Base-by-base conservation (phyloP, 2,888 invertebrate genomes). In the Diarsia rubi region DNA sequence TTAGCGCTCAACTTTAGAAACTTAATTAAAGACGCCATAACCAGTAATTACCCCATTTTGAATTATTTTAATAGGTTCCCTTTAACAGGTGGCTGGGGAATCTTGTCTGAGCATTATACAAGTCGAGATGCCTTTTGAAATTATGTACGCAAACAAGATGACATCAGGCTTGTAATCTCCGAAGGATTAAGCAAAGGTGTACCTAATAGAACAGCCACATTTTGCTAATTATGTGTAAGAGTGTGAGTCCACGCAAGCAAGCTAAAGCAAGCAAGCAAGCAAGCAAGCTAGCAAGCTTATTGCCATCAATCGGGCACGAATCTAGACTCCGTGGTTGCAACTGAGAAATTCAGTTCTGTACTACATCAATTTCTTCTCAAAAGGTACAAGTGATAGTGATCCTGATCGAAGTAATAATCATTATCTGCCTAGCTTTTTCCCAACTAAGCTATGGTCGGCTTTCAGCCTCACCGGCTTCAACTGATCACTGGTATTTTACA, bases 61-160 rank as follows among this genome's bases (percentile, higher is more conserved):
- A 85, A 83, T 85, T 69, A 85, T 74, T 73, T 63, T 67, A 72
- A 85, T 78, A 82, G 69, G 66, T 71, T 83, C 31, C 31, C 59
- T 67, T 73, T 66, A 81, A 59, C 84, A 81, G 70, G 57, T 75
- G 75, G 24, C 21, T 45, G 54, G 44, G 27, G 64, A 62, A 37
- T 69, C n/a, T 68, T 73, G 49, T 37, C 2, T 57, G n/a, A 21
- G 14, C 42, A 57, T n/a, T 14, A 19, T 68, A 62, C 42, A 64
- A 47, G 65, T 59, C 31, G 21, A 2, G 44, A 11, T 66, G 37
- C 2, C 42, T 6, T 52, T 64, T 27, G 21, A 37, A 49, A 9
- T 66, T 54, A 2, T 54, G 24, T 31, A 3, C 31, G 31, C 31
- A 31, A 31, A 31, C 31, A 31, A 31, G 4, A 31, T 31, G 4